Base-by-base conservation (phyloP, 1,140 invertebrate species). In the Pectinophora gossypiella region DNA sequence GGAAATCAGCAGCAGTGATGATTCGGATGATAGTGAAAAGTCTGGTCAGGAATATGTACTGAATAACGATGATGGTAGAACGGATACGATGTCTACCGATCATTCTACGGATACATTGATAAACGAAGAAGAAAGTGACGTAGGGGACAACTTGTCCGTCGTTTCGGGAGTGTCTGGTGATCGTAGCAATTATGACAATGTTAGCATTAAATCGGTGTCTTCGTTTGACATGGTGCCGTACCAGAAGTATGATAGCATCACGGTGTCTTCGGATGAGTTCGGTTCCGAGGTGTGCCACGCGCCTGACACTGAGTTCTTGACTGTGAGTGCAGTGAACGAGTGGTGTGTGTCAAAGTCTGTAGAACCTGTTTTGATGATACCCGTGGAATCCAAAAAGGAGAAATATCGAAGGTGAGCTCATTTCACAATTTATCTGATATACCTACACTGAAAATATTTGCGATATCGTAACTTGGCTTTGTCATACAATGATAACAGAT, bases 291-390 rank as follows among this genome's bases (percentile, higher is more conserved):
- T 85, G 55, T 87, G 84, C 51, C 82, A 85, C 54, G 82, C 80
- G 19, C 81, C 82, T 36, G 75, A 83, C 59, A 79, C 75, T 18
- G 81, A 86, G 54, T 85, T 83, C 58, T 71, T 85, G 40, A 80
- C 82, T 53, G 85, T 88, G 62, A 87, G 82, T 82, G 85, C 85
- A 64, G 82, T 88, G 58, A 88, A 88, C 65, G 80, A 85, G 56
- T 86, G 84, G 80, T 85, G 83, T 69, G 70, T 84, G 53, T 72
- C 81, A 52, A 77, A 80, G 59, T 79, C 82, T 49, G 59, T 60
- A 38, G 79, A 77, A 68, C 76, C 78, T 60, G 72, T 77, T 72
- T 74, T 86, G 54, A 64, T 85, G 51, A 32, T 9, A 32, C 81
- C 83, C 55, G 73, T 84, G 51, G 82, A 85, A 78, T 79, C 79